Base-by-base conservation (phyloP, 2,113 vertebrate genomes). In the Poicephalus gulielmi region DNA sequence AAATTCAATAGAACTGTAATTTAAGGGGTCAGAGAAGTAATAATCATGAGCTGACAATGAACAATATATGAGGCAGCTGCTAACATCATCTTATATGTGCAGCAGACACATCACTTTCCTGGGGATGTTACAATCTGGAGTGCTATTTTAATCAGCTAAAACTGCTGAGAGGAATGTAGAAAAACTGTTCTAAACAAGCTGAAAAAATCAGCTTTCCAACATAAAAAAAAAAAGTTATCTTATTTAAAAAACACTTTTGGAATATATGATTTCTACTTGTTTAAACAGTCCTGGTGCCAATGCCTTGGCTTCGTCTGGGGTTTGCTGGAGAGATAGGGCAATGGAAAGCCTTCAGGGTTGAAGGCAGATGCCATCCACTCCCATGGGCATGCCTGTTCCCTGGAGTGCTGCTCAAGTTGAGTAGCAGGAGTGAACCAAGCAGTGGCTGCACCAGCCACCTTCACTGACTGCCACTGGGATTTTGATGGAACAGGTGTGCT, bases 91-190 rank as follows among this genome's bases (percentile, higher is more conserved):
- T 78, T 68, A 55, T 33, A 53, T 0, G 1, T 84, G 59, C 13
- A 52, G 52, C 52, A 93, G 77, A 75, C 17, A 27, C 39, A 59
- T 70, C 27, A 27, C 11, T 88, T 92, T 95, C 66, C 62, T 85
- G 66, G 79, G 69, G 88, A 85, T 91, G 31, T 86, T 75, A 75
- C 57, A 87, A 94, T 43, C 13, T 87, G 74, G 55, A 93, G 82
- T 82, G 83, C 44, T 91, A 76, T 79, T 92, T 91, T 91, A 92
- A 90, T 90, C 77, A 92, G 37, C 22, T 89, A 18, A 86, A 93
- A 86, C 88, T 81, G 77, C 44, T 75, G 44, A 55, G 25, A 77
- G 39, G 39, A 93, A 55, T 47, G 39, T 71, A 86, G 70, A 63
- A 74, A 93, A 96, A 64, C 69, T 66, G 44, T 73, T 95, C 59